phyloP scores from a whole-genome alignment of 2,888 invertebrate species.

The Pachydiplax longipennis region DNA sequence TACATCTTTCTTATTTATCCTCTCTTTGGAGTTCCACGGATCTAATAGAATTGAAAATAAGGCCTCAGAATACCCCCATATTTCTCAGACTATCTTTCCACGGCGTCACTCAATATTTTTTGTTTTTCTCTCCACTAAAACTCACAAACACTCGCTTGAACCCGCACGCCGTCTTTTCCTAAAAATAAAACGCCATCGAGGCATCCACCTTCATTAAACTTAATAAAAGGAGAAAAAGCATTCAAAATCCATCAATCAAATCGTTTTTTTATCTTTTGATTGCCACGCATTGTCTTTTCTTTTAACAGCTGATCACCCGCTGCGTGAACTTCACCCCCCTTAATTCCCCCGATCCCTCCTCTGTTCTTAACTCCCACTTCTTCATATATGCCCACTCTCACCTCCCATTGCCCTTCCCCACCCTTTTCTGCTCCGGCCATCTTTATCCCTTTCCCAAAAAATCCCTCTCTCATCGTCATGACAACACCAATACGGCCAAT shows the following conservation, averaged over 20 bases:
- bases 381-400: background rate
- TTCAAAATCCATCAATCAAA: slow-evolving; percentile 37
- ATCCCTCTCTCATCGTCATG: background rate
- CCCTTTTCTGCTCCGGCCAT: background rate
- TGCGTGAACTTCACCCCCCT: slow-evolving; percentile 37
- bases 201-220: slow-evolving; percentile 36
- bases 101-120: background rate
- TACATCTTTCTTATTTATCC: no score
- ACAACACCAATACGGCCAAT: slow-evolving; percentile 3
- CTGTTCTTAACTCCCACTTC: background rate
- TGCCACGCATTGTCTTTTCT: slow-evolving; percentile 44
- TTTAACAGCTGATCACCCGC: slow-evolving; percentile 42
- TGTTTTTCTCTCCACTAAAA: background rate
- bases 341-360: background rate
- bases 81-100: no score
- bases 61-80: no score
- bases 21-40: no score
- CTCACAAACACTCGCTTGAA: background rate
- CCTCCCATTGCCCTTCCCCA: background rate
- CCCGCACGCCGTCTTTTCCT: slow-evolving; percentile 6
- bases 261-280: slow-evolving; percentile 38
- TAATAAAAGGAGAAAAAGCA: slow-evolving; percentile 20
- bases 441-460: background rate
- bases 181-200: slow-evolving; percentile 35
- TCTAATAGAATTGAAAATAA: no score